phyloP scores from a whole-genome alignment of 2,797 vertebrate genomes.

The Etheostoma nigrum region DNA sequence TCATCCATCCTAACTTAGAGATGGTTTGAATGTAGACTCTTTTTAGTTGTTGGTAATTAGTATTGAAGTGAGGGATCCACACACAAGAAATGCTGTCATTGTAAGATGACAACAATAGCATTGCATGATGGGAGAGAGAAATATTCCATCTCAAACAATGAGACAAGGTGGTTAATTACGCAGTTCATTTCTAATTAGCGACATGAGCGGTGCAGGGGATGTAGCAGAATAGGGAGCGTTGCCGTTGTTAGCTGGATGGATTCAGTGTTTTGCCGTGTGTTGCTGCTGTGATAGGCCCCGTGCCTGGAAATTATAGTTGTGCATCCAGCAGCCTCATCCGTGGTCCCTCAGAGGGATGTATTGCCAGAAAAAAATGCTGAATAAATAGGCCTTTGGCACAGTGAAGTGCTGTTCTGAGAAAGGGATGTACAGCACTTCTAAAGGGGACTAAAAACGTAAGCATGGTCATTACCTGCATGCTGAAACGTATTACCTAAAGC shows the following conservation, averaged over 20 bases:
- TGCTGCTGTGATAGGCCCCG: conserved; percentile 71
- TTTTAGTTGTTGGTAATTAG: conserved; percentile 64
- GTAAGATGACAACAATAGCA: conserved; percentile 57
- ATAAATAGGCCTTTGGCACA: conserved; percentile 67
- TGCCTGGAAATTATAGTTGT: conserved; percentile 64
- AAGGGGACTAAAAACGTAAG: conserved; percentile 29
- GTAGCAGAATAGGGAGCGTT: conserved; percentile 51
- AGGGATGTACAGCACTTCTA: conserved; percentile 31
- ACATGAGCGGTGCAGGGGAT: conserved; percentile 61
- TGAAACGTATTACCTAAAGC: conserved; percentile 6
- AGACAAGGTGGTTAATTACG: conserved; percentile 76
- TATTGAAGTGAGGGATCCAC: conserved; percentile 44
- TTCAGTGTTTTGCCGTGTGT: conserved; percentile 58
- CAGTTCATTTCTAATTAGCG: conserved; percentile 79
- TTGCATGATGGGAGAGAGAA: conserved; percentile 47
- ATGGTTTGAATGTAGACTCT: conserved; percentile 43
- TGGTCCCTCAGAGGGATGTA: conserved; percentile 49
- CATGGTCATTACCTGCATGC: conserved; percentile 16
- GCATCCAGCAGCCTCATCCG: conserved; percentile 60
- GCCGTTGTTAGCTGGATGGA: conserved; percentile 69
- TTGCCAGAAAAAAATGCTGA: conserved; percentile 58
- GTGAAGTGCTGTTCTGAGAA: conserved; percentile 29
- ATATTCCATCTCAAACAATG: conserved; percentile 69
- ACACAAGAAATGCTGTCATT: conserved; percentile 46
- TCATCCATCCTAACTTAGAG: conserved; percentile 40